Evolutionary conservation across 2,888 invertebrate species (phyloP).

Genomic region (Lacanobia oleracea): DNA sequence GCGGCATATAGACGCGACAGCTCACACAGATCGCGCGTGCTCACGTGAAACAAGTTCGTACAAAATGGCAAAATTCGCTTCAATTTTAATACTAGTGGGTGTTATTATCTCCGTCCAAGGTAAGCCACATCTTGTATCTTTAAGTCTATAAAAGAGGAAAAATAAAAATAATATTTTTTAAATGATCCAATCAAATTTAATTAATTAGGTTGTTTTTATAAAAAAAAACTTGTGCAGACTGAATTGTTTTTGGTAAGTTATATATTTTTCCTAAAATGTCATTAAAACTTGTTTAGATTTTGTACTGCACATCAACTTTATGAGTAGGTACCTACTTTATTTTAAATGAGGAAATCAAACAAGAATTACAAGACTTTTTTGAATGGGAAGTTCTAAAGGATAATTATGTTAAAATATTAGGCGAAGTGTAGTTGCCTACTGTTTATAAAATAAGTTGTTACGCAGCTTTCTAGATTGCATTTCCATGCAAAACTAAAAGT

Average conservation of each 20-base stretch:
- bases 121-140: slow-evolving; percentile 63
- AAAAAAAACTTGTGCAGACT: neutral
- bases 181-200: slow-evolving; percentile 1
- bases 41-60: slow-evolving; percentile 29
- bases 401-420: too few relatives aligned
- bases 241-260: neutral
- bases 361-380: neutral
- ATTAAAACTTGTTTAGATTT: slow-evolving; percentile 6
- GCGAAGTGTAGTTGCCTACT: neutral
- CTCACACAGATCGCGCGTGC: slow-evolving; percentile 53
- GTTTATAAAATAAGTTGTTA: too few relatives aligned
- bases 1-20: slow-evolving; percentile 61
- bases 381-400: neutral
- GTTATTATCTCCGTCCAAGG: slow-evolving; percentile 70
- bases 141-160: slow-evolving; percentile 10
- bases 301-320: neutral
- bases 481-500: neutral
- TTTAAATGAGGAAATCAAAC: neutral
- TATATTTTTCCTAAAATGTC: slow-evolving; percentile 17
- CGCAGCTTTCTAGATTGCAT: neutral
- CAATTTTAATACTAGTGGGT: slow-evolving; percentile 63
- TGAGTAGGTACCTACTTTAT: neutral
- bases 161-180: neutral
- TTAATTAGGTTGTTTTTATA: slow-evolving; percentile 19
- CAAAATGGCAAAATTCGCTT: slow-evolving; percentile 71